Evolutionary conservation across 1,140 invertebrate genomes (phyloP).

Genomic region (Orchestia grillus): DNA sequence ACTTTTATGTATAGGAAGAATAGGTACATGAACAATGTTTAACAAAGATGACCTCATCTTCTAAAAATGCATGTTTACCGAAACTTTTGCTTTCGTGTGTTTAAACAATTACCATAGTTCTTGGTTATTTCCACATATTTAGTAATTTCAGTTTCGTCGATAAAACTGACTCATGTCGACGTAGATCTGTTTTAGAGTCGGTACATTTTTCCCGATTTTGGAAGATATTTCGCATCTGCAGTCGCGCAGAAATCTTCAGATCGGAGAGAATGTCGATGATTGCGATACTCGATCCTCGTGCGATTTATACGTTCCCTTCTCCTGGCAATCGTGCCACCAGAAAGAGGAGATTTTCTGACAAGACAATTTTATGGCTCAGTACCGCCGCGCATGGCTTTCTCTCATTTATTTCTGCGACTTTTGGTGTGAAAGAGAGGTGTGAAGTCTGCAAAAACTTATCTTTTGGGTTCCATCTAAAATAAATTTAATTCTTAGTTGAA

Average conservation of each 20-base stretch:
- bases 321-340: not conserved
- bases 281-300: not conserved
- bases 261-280: not conserved
- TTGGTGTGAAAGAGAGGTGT: not conserved
- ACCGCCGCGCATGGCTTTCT: not conserved
- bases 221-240: not conserved
- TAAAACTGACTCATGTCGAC: not conserved
- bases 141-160: not conserved
- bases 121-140: not conserved
- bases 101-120: not conserved
- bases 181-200: not conserved
- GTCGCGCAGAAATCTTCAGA: not conserved
- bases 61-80: not conserved
- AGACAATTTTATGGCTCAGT: not conserved
- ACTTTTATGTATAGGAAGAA: too few species aligned
- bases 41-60: too few species aligned
- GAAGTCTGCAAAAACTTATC: not conserved
- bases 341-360: not conserved
- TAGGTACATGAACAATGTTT: too few species aligned
- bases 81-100: not conserved
- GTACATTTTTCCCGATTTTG: not conserved
- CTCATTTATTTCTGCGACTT: not conserved
- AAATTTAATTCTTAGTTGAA: not conserved
- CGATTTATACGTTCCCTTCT: not conserved
- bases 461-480: not conserved